These are phyloP conservation scores for Erethizon dorsatum DNA, from an alignment of 2,797 vertebrate species.

Conservation along the genomic window DNA sequence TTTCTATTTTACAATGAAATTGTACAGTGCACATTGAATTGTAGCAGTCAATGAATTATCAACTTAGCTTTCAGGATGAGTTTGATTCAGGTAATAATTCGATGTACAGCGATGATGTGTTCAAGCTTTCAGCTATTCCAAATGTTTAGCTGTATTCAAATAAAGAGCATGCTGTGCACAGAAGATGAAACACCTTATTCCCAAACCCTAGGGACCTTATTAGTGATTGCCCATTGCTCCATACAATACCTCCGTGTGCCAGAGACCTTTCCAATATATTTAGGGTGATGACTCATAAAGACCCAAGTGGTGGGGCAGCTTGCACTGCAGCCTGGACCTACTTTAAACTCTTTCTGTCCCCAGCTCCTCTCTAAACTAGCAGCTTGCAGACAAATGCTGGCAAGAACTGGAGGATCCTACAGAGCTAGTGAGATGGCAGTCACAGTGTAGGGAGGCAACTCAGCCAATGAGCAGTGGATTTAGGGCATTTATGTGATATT, in stretches of 20 bases:
- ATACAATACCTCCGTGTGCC: background rate
- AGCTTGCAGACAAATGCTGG: constrained; percentile 68
- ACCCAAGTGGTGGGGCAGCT: constrained; percentile 1
- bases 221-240: background rate
- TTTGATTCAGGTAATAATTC: constrained; percentile 9
- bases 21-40: background rate
- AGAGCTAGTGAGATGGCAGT: background rate
- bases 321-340: background rate
- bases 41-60: background rate
- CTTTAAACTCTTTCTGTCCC: background rate
- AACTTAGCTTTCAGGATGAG: background rate
- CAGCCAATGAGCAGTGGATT: constrained; percentile 40
- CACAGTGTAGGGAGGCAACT: background rate
- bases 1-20: constrained; percentile 22
- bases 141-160: constrained; percentile 21
- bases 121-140: background rate
- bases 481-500: background rate
- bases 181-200: constrained; percentile 1
- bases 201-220: constrained; percentile 24
- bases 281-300: constrained; percentile 45
- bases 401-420: constrained; percentile 42
- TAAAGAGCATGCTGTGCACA: background rate
- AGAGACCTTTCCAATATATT: constrained; percentile 19
- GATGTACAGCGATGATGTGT: background rate
- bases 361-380: constrained; percentile 9